Conservation (phyloP, 2,113 vertebrate genomes). For the Melanerpes aurifrons region DNA sequence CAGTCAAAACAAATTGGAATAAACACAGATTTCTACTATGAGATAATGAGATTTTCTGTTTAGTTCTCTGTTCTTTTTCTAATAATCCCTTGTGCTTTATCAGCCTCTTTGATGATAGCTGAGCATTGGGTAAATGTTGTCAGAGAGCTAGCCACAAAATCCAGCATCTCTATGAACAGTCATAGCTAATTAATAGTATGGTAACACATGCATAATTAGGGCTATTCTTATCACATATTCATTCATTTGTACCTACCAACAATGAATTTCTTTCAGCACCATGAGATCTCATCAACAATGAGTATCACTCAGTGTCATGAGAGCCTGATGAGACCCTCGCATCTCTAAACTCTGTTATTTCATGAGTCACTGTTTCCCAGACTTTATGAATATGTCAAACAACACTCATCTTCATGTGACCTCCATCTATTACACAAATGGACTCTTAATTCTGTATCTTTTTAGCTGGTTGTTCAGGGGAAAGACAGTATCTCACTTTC, state of each 20-base stretch:
- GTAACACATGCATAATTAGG: background rate
- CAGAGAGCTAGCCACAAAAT: constrained; percentile 26
- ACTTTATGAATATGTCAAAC: constrained; percentile 8
- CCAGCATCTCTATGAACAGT: background rate
- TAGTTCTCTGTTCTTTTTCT: constrained; percentile 3
- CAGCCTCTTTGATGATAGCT: background rate
- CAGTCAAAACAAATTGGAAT: background rate
- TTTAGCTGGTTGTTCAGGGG: background rate
- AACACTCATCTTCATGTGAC: constrained; percentile 33
- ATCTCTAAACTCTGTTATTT: constrained; percentile 11
- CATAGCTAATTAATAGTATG: constrained; percentile 24
- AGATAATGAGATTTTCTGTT: constrained; percentile 33
- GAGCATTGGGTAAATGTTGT: constrained; percentile 14
- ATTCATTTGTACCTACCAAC: constrained; percentile 25
- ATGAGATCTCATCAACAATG: background rate
- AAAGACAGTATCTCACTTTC: background rate
- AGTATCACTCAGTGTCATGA: constrained; percentile 53
- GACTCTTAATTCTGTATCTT: background rate
- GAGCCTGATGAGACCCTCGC: background rate
- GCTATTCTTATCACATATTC: constrained; percentile 37
- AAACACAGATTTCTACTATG: background rate
- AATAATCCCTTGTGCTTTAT: constrained; percentile 5
- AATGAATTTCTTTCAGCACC: constrained; percentile 46
- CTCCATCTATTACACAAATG: background rate
- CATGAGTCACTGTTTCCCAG: constrained; percentile 60